These are phyloP conservation scores for Ametastegia equiseti DNA, from an alignment of 2,888 invertebrate species.

Conservation along the genomic window DNA sequence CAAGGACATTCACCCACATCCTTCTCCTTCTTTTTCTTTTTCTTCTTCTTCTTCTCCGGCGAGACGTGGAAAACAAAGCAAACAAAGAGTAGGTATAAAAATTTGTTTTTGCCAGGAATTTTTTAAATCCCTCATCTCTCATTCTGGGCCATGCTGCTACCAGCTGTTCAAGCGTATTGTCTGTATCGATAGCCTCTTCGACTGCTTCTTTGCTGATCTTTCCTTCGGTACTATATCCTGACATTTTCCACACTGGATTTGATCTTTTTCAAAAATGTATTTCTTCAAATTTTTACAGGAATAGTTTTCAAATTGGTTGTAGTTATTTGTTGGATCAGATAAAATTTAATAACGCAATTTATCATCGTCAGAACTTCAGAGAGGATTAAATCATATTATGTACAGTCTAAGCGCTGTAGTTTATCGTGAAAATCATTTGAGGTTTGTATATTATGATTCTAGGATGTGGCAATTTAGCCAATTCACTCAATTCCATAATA, in stretches of 20 bases:
- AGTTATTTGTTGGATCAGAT: not conserved
- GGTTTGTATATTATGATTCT: constrained; percentile 32
- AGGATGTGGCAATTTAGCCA: constrained; percentile 64
- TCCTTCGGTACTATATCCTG: not conserved
- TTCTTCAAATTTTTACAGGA: not conserved
- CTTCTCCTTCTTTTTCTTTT: no score
- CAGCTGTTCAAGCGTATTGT: constrained; percentile 27
- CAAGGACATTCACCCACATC: constrained; percentile 38
- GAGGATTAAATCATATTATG: not conserved
- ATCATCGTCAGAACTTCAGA: not conserved
- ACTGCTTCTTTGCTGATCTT: not conserved
- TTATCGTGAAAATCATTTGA: constrained; percentile 42
- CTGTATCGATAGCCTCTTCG: constrained; percentile 13
- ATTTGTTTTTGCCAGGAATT: constrained; percentile 23
- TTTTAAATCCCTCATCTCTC: constrained; percentile 18
- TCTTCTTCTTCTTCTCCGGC: no score
- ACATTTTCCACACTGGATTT: not conserved
- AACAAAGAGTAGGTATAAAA: constrained; percentile 32
- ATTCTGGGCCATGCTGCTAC: constrained; percentile 22
- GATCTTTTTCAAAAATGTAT: not conserved
- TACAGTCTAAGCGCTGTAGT: not conserved
- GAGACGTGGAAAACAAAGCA: constrained; percentile 29
- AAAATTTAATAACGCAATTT: not conserved
- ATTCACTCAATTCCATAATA: constrained; percentile 65
- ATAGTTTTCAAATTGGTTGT: not conserved